phyloP scores from a whole-genome alignment of 2,797 vertebrate genomes.

The Gymnothorax reevesii region DNA sequence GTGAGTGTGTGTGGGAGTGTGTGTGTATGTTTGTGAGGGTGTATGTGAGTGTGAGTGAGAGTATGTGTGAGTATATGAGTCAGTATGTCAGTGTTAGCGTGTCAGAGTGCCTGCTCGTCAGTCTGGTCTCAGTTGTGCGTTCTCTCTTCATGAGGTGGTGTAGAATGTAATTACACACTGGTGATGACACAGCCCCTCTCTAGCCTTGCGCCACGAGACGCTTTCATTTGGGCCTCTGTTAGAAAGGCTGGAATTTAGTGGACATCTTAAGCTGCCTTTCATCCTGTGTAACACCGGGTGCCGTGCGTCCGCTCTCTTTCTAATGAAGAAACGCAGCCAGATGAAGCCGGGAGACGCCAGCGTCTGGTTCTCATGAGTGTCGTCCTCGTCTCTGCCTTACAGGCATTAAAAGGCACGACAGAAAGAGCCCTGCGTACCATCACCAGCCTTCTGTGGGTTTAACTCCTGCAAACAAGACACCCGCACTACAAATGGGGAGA shows the following conservation, averaged over 20 bases:
- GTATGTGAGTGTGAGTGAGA: slow-evolving; percentile 51
- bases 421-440: not conserved
- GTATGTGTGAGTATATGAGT: slow-evolving; percentile 65
- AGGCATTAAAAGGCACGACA: slow-evolving; percentile 7
- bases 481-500: not conserved
- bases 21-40: too few species aligned
- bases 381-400: not conserved
- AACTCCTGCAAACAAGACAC: slow-evolving; percentile 5
- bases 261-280: slow-evolving; percentile 33
- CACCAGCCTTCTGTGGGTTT: slow-evolving; percentile 24
- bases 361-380: slow-evolving; percentile 12
- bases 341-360: not conserved
- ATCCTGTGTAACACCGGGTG: slow-evolving; percentile 18
- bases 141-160: slow-evolving; percentile 40
- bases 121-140: slow-evolving; percentile 48
- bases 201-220: slow-evolving; percentile 51
- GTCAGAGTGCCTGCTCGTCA: slow-evolving; percentile 42
- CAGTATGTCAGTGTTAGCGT: slow-evolving; percentile 72
- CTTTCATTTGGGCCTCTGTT: slow-evolving; percentile 36
- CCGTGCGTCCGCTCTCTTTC: slow-evolving; percentile 13
- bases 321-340: slow-evolving; percentile 20
- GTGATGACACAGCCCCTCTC: slow-evolving; percentile 51
- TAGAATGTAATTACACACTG: slow-evolving; percentile 74
- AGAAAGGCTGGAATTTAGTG: slow-evolving; percentile 12
- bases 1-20: too few species aligned